Evolutionary conservation across 2,797 vertebrate genomes (phyloP), one percentile per base, ranked within the genome.

Genomic region (Sebastolobus alascanus): DNA sequence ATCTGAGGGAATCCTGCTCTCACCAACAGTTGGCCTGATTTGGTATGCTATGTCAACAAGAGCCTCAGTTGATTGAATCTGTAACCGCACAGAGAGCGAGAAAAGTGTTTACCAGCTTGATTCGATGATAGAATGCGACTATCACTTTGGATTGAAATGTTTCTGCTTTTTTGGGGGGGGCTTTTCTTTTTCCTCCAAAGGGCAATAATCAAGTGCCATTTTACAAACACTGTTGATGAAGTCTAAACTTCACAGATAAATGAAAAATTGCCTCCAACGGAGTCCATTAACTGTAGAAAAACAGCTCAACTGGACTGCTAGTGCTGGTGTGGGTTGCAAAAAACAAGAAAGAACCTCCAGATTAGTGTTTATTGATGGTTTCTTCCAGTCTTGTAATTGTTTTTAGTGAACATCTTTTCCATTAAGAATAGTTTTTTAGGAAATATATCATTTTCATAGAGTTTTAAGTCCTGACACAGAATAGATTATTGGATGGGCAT

Each of bases 21-120:
- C 66, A 52, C 78, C 82, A 79, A 84, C 77, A 79, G 64, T 87
- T 86, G 76, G 72, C 64, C 83, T 87, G 78, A 90, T 93, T 92
- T 85, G 81, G 69, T 80, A 90, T 88, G 79, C 82, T 80, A 73
- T 85, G 79, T 92, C 80, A 80, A 89, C 87, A 89, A 89, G 68
- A 80, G 69, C 64, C 76, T 68, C 66, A 5, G 37, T 59, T 92
- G 87, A 91, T 90, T 82, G 83, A 84, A 91, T 90, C 84, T 85
- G 76, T 83, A 83, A 87, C 66, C 27, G 68, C 64, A 52, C 76
- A 73, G 73, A 73, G 68, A 83, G 78, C 31, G 35, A 73, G 68
- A 82, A 88, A 68, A 83, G 74, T 84, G 81, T 89, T 86, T 87
- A 40, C 74, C 60, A 61, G 61, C 71, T 83, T 89, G 58, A 83